Base-by-base conservation (phyloP, 1,140 invertebrate genomes). In the Scaptomyza montana region DNA sequence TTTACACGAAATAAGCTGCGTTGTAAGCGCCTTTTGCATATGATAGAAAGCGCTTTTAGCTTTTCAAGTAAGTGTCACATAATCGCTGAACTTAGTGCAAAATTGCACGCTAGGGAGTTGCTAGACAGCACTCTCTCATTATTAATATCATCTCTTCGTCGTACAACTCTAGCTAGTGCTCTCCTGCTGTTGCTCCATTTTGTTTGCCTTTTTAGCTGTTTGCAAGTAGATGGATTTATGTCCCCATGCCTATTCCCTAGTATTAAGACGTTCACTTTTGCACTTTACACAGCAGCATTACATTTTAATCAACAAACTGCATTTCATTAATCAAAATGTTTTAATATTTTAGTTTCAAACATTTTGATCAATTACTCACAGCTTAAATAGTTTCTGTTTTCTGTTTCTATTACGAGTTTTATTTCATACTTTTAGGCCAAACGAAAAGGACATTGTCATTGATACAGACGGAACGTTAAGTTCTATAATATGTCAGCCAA, bases 401-500 rank as follows among this genome's bases (percentile, higher is more conserved):
- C n/a, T n/a, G n/a, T n/a, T n/a, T n/a, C n/a, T n/a, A n/a, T n/a
- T n/a, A n/a, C n/a, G n/a, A n/a, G n/a, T n/a, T n/a, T n/a, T n/a
- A n/a, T n/a, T n/a, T n/a, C n/a, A n/a, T n/a, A n/a, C n/a, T n/a
- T n/a, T n/a, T n/a, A n/a, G n/a, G n/a, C n/a, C n/a, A n/a, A n/a
- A n/a, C n/a, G n/a, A n/a, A n/a, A n/a, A n/a, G n/a, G n/a, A n/a
- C n/a, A n/a, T n/a, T n/a, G n/a, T n/a, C n/a, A n/a, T 16, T 16
- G 16, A 16, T 16, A 16, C 16, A 16, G 16, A 16, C 16, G 16
- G 16, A 16, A 16, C 16, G n/a, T n/a, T n/a, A n/a, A n/a, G n/a
- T n/a, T n/a, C 1, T 19, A 55, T 60, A 70, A 69, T 39, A 51
- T 72, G 60, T 72, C 56, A 80, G 80, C 85, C 79, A 85, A 85